phyloP scores from a whole-genome alignment of 92 coral and sea anemone species.

The Pocillopora grandis region DNA sequence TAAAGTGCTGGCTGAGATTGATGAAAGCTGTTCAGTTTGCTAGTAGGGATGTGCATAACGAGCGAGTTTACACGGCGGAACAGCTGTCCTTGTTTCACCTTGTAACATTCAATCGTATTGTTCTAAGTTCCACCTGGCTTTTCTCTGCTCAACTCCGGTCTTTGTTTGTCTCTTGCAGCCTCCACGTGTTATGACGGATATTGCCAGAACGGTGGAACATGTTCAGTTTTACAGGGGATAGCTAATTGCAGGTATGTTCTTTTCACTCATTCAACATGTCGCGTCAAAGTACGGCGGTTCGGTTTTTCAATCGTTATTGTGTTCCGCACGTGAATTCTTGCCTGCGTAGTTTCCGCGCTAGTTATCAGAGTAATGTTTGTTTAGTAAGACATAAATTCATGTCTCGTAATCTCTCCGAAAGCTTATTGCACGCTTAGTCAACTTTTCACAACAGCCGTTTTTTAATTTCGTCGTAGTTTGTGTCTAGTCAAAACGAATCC shows the following conservation, averaged over 20 bases:
- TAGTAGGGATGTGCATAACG: constrained; percentile 5
- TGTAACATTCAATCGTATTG: constrained; percentile 42
- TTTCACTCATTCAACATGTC: constrained; percentile 12
- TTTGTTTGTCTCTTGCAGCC: constrained; percentile 63
- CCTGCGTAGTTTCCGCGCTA: constrained; percentile 38
- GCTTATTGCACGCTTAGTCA: constrained; percentile 14
- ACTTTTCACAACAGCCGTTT: neutral
- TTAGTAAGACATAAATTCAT: constrained; percentile 46
- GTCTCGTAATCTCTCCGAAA: constrained; percentile 50
- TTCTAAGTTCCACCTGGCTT: constrained; percentile 66
- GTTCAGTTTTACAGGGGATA: constrained; percentile 47
- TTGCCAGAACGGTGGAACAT: constrained; percentile 89
- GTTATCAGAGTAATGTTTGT: constrained; percentile 61
- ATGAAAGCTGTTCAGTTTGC: constrained; percentile 3
- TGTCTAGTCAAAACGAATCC: neutral
- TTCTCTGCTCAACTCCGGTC: constrained; percentile 36
- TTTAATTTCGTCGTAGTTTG: constrained; percentile 11
- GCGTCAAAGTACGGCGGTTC: constrained; percentile 10
- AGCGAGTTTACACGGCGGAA: constrained; percentile 9
- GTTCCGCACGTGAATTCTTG: constrained; percentile 57
- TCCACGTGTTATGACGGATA: constrained; percentile 76
- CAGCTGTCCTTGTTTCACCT: constrained; percentile 48
- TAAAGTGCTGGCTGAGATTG: neutral
- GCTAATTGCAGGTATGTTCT: constrained; percentile 81
- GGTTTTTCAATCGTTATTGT: constrained; percentile 10